Evolutionary conservation across 64 coral and sea anemone genomes (phyloP), one percentile per base, ranked within the genome.

Genomic region (Catalaphyllia jardinei): DNA sequence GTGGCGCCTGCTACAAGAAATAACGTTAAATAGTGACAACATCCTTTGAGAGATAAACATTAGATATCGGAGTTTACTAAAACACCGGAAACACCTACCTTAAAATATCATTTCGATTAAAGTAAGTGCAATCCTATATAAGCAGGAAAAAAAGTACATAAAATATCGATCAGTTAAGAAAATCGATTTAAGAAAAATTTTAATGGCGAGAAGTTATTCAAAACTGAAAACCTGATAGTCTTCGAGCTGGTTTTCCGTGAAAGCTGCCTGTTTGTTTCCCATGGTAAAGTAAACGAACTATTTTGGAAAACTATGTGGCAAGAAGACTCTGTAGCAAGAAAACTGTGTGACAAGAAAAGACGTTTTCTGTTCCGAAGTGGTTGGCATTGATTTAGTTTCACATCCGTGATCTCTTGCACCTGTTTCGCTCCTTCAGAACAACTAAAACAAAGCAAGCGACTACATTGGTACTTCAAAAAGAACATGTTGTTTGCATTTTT

Each of bases 91-190:
- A 9, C 29, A 89, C 92, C 12, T 83, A 93, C 92, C 92, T 93
- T 59, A 93, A 86, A 67, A 93, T 89, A 52, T 93, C 92, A 52
- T 62, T 83, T 29, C 92, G 80, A 38, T 89, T 93, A 31, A 93
- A 93, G 59, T 89, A 93, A n/a, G 92, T 93, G 52, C 92, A 93
- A 39, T 93, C 92, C 92, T 93, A n/a, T n/a, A n/a, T n/a, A 57
- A 46, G 52, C 42, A 25, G 19, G 59, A 31, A 31, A 61, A n/a
- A 33, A 42, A 29, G 16, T 33, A 6, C n/a, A n/a, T n/a, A n/a
- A n/a, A 77, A 76, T 51, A 67, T n/a, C 8, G 0, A 20, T 51
- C 29, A 31, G 62, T 46, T 10, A 20, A 78, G 9, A 65, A 25
- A 10, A 13, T 10, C 54, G 54, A 16, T 57, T 57, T 71, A n/a